Conservation (phyloP, 2,113 vertebrate species). For the Ranitomeya imitator region DNA sequence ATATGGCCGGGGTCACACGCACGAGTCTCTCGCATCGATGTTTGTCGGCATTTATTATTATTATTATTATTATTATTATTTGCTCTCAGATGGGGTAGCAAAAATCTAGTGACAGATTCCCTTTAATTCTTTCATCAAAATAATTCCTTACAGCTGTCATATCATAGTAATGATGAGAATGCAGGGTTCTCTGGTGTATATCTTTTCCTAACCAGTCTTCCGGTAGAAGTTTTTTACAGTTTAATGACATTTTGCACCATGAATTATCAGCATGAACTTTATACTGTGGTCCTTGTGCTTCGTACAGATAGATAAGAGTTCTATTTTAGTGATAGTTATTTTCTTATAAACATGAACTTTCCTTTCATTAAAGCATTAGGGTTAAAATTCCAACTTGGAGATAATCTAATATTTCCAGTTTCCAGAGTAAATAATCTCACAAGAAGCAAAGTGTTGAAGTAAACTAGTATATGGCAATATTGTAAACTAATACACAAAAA, state of each 20-base stretch:
- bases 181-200: too few relatives aligned
- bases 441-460: neutral
- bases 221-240: neutral
- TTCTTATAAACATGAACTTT: neutral
- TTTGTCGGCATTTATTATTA: too few relatives aligned
- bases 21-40: too few relatives aligned
- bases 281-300: neutral
- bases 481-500: too few relatives aligned
- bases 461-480: neutral
- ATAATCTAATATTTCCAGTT: neutral
- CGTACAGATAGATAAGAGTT: neutral
- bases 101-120: too few relatives aligned
- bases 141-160: neutral
- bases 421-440: neutral
- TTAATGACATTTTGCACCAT: neutral
- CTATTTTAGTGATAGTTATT: neutral
- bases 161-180: neutral
- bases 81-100: too few relatives aligned
- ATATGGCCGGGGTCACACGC: too few relatives aligned
- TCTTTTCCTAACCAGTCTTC: neutral
- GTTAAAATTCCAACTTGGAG: neutral
- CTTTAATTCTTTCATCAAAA: neutral
- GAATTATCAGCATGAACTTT: conserved; percentile 10
- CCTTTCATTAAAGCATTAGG: neutral
- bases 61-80: too few relatives aligned